Conservation (phyloP, 2,797 vertebrate species). For the Oceanodroma leucorhoa region DNA sequence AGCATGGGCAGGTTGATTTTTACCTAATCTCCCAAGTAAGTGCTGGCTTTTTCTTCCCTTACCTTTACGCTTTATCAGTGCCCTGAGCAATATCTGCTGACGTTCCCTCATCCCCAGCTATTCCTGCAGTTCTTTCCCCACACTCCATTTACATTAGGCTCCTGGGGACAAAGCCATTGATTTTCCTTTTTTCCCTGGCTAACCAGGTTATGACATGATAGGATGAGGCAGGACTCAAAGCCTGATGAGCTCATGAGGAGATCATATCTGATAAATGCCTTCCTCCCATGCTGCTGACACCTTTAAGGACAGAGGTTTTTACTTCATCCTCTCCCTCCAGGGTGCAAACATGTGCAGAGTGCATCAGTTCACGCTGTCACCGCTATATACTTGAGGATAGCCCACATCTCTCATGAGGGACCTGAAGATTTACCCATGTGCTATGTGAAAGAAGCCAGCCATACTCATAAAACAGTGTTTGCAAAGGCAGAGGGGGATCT, state of each 20-base stretch:
- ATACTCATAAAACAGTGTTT: fast-evolving
- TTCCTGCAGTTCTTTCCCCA: background rate
- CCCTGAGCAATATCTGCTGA: background rate
- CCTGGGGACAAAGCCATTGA: background rate
- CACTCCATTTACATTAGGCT: background rate
- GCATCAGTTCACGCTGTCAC: background rate
- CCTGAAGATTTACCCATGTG: background rate
- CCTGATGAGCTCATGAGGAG: background rate
- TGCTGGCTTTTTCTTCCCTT: background rate
- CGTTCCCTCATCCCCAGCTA: background rate
- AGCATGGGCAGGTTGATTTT: background rate
- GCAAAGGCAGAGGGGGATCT: no score
- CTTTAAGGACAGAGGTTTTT: background rate
- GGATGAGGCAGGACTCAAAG: background rate
- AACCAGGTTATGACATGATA: background rate
- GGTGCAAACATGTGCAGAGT: background rate
- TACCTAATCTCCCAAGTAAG: background rate
- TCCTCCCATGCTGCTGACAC: background rate
- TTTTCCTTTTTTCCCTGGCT: background rate
- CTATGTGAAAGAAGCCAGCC: background rate
- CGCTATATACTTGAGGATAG: background rate
- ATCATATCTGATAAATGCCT: background rate
- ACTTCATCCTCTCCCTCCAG: background rate
- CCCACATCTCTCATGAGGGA: fast-evolving
- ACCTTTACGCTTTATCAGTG: background rate